Percentiles rank a stretch among this genome's conserved stretches.
These are phyloP conservation scores for Hippocampus kuda DNA, from an alignment of 2,797 vertebrate genomes.

Conservation along the genomic window DNA sequence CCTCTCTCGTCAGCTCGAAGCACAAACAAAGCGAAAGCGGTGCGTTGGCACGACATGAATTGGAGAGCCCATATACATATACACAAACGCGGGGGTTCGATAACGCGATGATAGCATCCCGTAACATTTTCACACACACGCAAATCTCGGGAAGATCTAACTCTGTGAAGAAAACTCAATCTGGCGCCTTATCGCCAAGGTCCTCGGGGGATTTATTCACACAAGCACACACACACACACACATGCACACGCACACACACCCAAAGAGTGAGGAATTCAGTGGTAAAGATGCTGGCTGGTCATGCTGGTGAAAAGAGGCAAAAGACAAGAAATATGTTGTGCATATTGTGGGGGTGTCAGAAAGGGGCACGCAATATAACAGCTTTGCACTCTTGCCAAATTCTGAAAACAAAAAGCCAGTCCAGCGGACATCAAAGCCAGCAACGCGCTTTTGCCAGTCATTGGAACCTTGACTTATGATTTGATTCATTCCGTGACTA, in stretches of 20 bases:
- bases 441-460: too few species aligned
- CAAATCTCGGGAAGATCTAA: slow-evolving; percentile 28
- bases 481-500: too few species aligned
- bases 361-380: neutral
- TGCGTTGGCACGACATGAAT: slow-evolving; percentile 45
- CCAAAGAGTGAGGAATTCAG: slow-evolving; percentile 15
- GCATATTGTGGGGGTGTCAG: neutral
- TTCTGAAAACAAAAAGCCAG: too few species aligned
- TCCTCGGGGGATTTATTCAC: slow-evolving; percentile 42
- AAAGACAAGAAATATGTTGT: slow-evolving; percentile 19
- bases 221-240: slow-evolving; percentile 20
- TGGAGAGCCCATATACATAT: slow-evolving; percentile 55
- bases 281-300: slow-evolving; percentile 23
- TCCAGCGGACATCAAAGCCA: too few species aligned
- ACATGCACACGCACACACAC: slow-evolving; percentile 22
- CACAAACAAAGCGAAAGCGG: slow-evolving; percentile 43
- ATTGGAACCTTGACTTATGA: too few species aligned
- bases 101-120: slow-evolving; percentile 53
- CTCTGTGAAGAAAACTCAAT: slow-evolving; percentile 53
- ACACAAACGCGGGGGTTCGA: slow-evolving; percentile 37
- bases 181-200: slow-evolving; percentile 51
- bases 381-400: too few species aligned
- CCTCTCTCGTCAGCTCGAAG: slow-evolving; percentile 44
- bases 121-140: slow-evolving; percentile 37
- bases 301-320: slow-evolving; percentile 24